A percentile compares a stretch with the other conserved stretches of the same genome.
phyloP scores from a whole-genome alignment of 2,113 vertebrate species.

The Piprites chloris region DNA sequence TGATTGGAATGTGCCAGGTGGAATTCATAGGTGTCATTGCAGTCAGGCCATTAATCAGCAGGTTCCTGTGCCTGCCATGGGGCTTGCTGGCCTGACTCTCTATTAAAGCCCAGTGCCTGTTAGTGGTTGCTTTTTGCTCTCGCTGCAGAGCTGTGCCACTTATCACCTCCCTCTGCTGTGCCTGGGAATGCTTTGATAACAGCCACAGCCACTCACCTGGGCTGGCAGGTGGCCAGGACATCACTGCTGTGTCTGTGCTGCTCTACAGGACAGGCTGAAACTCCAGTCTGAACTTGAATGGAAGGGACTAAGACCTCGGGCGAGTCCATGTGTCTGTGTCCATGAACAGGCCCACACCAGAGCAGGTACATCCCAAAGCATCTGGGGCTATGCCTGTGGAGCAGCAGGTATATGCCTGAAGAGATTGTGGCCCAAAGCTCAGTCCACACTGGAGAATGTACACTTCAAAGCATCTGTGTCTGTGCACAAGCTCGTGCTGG shows the following conservation, averaged over 20 bases:
- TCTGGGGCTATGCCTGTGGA: neutral
- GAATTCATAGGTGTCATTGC: neutral
- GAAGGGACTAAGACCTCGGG: neutral
- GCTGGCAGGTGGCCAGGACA: neutral
- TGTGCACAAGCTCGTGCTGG: neutral
- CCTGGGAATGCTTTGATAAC: neutral
- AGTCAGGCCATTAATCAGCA: neutral
- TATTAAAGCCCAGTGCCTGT: neutral
- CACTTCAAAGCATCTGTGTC: neutral
- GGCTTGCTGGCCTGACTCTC: neutral
- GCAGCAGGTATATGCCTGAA: neutral
- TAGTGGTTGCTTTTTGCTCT: neutral
- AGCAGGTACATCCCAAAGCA: neutral
- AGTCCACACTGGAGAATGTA: neutral
- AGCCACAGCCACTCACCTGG: neutral
- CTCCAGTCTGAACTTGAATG: neutral
- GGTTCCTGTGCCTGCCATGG: neutral
- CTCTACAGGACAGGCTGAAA: neutral
- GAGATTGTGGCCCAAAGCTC: neutral
- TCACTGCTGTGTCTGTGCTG: neutral
- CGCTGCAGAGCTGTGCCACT: neutral
- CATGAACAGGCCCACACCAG: too few relatives aligned
- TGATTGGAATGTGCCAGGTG: neutral
- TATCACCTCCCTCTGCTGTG: neutral
- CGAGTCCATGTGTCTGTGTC: neutral